Base-by-base conservation (phyloP, 2,888 invertebrate genomes). In the Chloromyia formosa region DNA sequence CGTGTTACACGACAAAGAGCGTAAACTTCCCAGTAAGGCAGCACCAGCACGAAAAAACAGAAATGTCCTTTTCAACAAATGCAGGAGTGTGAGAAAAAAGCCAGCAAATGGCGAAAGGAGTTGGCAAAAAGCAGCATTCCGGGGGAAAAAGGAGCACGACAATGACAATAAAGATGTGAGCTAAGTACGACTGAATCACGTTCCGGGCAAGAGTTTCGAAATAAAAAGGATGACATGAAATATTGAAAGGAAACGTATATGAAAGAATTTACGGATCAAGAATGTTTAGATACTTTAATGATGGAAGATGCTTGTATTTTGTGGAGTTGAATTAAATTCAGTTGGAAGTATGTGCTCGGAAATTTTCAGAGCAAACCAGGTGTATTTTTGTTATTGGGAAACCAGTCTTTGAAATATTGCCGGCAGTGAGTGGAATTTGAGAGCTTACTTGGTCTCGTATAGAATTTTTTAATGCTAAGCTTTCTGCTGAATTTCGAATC, bases 141-240 rank as follows among this genome's bases (percentile, higher is more conserved):
- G 3, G 3, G 7, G n/a, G n/a, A n/a, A n/a, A n/a, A n/a, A 42
- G 42, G 42, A 42, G 12, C 42, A 42, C 35, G 23, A 64, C 42
- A 42, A 42, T 5, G 56, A 20, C 22, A 56, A 56, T 56, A 18
- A 22, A 66, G 49, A n/a, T n/a, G 64, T n/a, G 35, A 61, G n/a
- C 23, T 61, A 27, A 66, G 66, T 35, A 18, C 49, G 49, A 16
- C 66, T 45, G 23, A 22, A 66, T 9, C 66, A 66, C 66, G 66
- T 66, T 49, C 49, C n/a, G 49, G 49, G 16, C 18, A 66, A 66
- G 66, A 49, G 49, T 49, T 42, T 4, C 10, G 61, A 61, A 61
- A 18, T 56, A 20, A 22, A 35, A 49, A 49, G 49, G 49, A 49
- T 35, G 27, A 20, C 56, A 58, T 58, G 56, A 58, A 58, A 58